phyloP scores from a whole-genome alignment of 2,888 invertebrate species.

The Cosmia trapezina region DNA sequence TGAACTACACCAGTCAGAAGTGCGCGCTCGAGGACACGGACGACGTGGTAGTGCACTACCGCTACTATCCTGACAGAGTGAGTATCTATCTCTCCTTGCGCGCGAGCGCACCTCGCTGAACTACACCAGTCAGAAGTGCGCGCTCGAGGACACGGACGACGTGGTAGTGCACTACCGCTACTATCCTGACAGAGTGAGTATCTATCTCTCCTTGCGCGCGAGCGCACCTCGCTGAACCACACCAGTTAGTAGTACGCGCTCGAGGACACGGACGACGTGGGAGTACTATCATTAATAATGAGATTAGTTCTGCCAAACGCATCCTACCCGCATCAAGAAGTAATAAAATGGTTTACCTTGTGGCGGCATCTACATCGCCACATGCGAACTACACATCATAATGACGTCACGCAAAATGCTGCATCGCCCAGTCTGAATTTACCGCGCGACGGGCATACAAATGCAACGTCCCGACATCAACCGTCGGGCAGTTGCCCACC shows the following conservation, averaged over 20 bases:
- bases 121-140: neutral
- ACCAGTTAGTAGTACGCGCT: neutral
- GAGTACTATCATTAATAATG: too few relatives aligned
- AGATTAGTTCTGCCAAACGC: too few relatives aligned
- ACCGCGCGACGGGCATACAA: too few relatives aligned
- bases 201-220: neutral
- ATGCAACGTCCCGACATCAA: too few relatives aligned
- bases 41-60: conserved; percentile 85
- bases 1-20: conserved; percentile 81
- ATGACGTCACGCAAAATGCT: too few relatives aligned
- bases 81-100: conserved; percentile 21
- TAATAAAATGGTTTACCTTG: too few relatives aligned
- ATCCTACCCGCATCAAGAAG: too few relatives aligned
- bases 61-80: conserved; percentile 86
- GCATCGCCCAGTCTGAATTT: too few relatives aligned
- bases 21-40: conserved; percentile 85
- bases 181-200: neutral
- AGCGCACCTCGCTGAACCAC: neutral
- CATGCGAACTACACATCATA: too few relatives aligned
- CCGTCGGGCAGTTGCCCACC: too few relatives aligned
- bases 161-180: neutral
- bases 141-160: neutral
- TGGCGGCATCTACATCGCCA: too few relatives aligned
- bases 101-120: neutral
- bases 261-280: neutral